Evolutionary conservation across 2,888 invertebrate genomes (phyloP), one percentile per base, ranked within the genome.

Genomic region (Sarcophaga subvicina): DNA sequence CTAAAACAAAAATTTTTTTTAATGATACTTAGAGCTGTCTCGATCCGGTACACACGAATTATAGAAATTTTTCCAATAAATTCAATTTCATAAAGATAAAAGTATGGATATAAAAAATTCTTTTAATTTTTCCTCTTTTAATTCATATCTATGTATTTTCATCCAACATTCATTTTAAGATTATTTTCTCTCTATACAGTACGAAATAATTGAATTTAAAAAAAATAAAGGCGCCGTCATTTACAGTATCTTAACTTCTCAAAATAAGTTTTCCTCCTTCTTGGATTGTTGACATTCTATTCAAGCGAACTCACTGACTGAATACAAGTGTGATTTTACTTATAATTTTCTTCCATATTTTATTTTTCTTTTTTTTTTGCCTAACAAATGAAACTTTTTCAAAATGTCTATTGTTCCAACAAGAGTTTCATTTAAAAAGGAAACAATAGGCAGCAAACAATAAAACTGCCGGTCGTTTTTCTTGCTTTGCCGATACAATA

Each of bases 341-440:
- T 37, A 10, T 37, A 37, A 37, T 37, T 37, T 37, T 37, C 37
- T 37, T 37, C 8, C 8, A 37, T 8, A 5, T 14, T 49, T 49
- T 14, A 49, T 49, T 3, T 3, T 69, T 25, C 17, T 49, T 17
- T 45, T 62, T 80, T 66, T 45, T 73, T 73, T 67, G 72, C 47
- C 60, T 71, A 69, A 75, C 54, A 54, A 54, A 59, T 78, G 25
- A 27, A 83, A 83, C 62, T 73, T 69, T 78, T 82, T 66, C 27
- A 37, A 22, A 83, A 79, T 75, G 79, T 27, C 75, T 83, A 75
- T 79, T 83, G 79, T 83, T 70, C 75, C 63, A 54, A 54, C 54
- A 54, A 54, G 17, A 54, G 17, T 54, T 54, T 54, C 10, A 1
- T 54, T 54, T 54, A 54, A 54, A 12, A 54, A 54, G 49, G 17